These are phyloP conservation scores for Batillaria attramentaria DNA, from an alignment of 1,140 invertebrate species.

Conservation along the genomic window DNA sequence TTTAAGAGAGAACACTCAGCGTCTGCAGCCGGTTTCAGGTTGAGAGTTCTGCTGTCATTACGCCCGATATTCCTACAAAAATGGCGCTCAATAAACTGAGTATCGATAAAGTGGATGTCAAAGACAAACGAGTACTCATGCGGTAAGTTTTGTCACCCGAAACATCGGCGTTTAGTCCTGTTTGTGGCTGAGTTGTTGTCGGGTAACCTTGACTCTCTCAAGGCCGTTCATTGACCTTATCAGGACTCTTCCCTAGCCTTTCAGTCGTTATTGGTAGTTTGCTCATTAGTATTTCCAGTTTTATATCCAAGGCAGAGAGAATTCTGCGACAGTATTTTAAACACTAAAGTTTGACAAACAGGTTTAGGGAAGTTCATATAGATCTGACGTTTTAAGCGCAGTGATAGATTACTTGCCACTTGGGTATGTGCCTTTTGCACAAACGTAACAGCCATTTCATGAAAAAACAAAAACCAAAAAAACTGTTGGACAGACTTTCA, in stretches of 20 bases:
- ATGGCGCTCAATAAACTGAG: conserved; percentile 82
- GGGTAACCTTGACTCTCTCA: conserved; percentile 22
- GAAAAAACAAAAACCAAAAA: too few relatives aligned
- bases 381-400: too few relatives aligned
- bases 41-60: background rate
- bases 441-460: too few relatives aligned
- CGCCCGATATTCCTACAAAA: background rate
- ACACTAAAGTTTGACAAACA: too few relatives aligned
- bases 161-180: too few relatives aligned
- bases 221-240: conserved; percentile 38
- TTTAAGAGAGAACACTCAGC: background rate
- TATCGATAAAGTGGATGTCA: conserved; percentile 74
- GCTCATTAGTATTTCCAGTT: background rate
- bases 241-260: background rate
- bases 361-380: too few relatives aligned
- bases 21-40: background rate
- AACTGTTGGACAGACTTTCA: too few relatives aligned
- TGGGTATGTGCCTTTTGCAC: too few relatives aligned
- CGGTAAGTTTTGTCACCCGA: conserved; percentile 65
- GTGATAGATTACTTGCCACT: too few relatives aligned
- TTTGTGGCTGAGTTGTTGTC: background rate
- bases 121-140: conserved; percentile 73
- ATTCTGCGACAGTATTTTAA: background rate
- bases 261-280: background rate
- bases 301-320: background rate